These are phyloP conservation scores for Paracyclopina nana DNA, from an alignment of 1,140 invertebrate genomes.

Conservation along the genomic window DNA sequence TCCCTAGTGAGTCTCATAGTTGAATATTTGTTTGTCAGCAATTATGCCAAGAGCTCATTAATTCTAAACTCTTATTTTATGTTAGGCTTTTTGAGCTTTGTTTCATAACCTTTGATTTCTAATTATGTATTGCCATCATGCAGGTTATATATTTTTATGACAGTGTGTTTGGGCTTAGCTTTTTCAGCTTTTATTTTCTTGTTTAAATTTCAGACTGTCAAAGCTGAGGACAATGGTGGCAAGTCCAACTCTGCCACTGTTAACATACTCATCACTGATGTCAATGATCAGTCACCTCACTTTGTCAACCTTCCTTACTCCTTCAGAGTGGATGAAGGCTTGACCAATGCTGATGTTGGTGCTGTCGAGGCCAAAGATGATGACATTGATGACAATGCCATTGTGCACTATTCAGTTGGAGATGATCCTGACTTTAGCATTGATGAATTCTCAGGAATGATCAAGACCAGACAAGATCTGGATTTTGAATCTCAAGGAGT, in stretches of 20 bases:
- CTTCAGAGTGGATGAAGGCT: constrained; percentile 65
- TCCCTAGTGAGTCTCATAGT: no score
- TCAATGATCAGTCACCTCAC: constrained; percentile 55
- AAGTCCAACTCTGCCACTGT: constrained; percentile 57
- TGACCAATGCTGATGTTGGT: constrained; percentile 42
- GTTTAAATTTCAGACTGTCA: constrained; percentile 39
- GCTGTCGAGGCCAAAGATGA: constrained; percentile 31
- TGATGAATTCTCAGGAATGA: constrained; percentile 15
- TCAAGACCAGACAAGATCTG: constrained; percentile 33
- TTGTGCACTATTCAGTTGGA: constrained; percentile 13
- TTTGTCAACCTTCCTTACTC: constrained; percentile 58
- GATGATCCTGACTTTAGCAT: constrained; percentile 6
- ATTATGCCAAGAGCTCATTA: no score
- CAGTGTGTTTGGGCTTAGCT: no score
- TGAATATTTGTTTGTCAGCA: no score
- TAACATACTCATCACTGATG: constrained; percentile 68
- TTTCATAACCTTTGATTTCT: no score
- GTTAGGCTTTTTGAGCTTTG: no score
- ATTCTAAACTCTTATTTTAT: no score
- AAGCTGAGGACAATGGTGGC: constrained; percentile 62
- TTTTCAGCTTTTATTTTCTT: constrained; percentile 14
- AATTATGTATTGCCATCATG: no score
- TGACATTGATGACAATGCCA: constrained; percentile 12
- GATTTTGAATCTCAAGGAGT: constrained; percentile 30
- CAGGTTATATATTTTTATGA: no score